These are phyloP conservation scores for Pantherophis guttatus DNA, from an alignment of 2,113 vertebrate species.

Conservation along the genomic window DNA sequence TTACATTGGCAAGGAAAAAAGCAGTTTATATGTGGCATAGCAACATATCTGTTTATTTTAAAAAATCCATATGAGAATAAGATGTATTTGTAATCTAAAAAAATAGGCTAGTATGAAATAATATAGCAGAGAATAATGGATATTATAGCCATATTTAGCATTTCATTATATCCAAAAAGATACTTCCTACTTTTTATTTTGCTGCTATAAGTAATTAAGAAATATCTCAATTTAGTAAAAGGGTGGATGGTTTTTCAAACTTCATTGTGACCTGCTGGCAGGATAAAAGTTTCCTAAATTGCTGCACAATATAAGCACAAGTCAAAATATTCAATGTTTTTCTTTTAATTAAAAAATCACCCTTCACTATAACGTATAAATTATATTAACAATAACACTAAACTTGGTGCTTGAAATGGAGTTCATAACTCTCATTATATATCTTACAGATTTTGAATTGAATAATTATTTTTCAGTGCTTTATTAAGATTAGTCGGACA, in stretches of 20 bases:
- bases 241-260: neutral
- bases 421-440: no score
- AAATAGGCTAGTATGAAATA: neutral
- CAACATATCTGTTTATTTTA: constrained; percentile 4
- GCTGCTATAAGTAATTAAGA: neutral
- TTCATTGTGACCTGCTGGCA: neutral
- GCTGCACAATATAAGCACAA: neutral
- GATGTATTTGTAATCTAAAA: constrained; percentile 43
- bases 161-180: constrained; percentile 32
- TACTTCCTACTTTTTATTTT: constrained; percentile 31
- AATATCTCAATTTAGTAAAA: neutral
- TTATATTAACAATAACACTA: no score
- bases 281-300: neutral
- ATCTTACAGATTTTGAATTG: no score
- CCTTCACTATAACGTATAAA: no score
- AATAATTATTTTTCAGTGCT: no score
- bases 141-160: neutral
- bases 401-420: no score
- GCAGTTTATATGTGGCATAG: constrained; percentile 6
- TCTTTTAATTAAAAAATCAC: no score
- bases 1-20: neutral
- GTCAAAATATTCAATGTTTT: neutral
- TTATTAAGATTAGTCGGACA: no score
- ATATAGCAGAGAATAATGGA: neutral
- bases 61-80: neutral